Evolutionary conservation across 53 echinoderm and acorn worm genomes (phyloP).

Genomic region (Echinometra lucunter): DNA sequence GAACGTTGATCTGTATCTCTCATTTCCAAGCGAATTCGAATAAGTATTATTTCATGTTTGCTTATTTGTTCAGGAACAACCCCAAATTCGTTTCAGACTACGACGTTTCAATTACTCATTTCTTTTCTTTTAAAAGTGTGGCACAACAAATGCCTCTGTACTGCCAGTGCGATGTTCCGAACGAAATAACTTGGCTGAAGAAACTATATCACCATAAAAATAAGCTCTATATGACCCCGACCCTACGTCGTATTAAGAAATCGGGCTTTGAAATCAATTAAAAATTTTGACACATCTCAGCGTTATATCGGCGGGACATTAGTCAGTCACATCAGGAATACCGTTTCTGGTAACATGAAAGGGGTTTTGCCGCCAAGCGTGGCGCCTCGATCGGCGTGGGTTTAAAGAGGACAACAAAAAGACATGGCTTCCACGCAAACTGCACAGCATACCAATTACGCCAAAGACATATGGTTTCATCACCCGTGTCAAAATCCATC

Average conservation of each 20-base stretch:
- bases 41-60: too few relatives aligned
- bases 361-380: slow-evolving; percentile 24
- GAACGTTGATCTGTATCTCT: too few relatives aligned
- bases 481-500: slow-evolving; percentile 24
- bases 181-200: neutral
- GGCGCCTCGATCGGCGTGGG: slow-evolving; percentile 28
- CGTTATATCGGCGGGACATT: neutral
- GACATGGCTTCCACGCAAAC: slow-evolving; percentile 54
- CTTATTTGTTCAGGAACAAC: too few relatives aligned
- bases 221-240: slow-evolving; percentile 19
- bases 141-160: too few relatives aligned
- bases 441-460: slow-evolving; percentile 33
- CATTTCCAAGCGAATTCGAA: too few relatives aligned
- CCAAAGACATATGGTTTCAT: slow-evolving; percentile 58
- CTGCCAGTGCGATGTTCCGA: neutral
- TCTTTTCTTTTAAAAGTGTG: too few relatives aligned
- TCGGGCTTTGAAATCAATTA: slow-evolving; percentile 43
- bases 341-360: slow-evolving; percentile 45
- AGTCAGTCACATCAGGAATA: neutral
- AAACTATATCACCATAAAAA: neutral
- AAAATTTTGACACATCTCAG: slow-evolving; percentile 30
- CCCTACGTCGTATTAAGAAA: slow-evolving; percentile 41
- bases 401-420: slow-evolving; percentile 18
- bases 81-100: too few relatives aligned
- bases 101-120: too few relatives aligned